A percentile compares a stretch with the other conserved stretches of the same genome.
Evolutionary conservation across 2,113 vertebrate species (phyloP).

Genomic region (Collichthys lucidus): DNA sequence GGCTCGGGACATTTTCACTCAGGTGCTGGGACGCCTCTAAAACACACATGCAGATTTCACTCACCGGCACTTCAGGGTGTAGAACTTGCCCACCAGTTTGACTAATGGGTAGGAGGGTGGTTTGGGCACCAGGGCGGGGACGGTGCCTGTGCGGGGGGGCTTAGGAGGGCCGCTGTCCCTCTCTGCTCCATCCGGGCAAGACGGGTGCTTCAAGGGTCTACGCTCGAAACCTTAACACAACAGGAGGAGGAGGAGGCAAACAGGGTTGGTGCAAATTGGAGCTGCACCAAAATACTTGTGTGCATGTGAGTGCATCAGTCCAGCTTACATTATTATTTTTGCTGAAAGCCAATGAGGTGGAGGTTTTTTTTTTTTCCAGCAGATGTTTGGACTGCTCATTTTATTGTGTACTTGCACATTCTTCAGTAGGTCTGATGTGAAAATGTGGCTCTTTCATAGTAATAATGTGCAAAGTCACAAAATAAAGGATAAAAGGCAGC

Average conservation of each 20-base stretch:
- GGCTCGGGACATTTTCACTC: not conserved
- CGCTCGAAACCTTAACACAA: conserved; percentile 88
- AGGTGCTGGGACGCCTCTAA: not conserved
- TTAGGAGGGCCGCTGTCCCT: conserved; percentile 87
- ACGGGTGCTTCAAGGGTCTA: conserved; percentile 86
- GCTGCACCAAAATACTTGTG: not conserved
- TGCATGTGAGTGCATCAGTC: not conserved
- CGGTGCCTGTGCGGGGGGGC: conserved; percentile 88
- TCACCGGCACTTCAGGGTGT: conserved; percentile 97
- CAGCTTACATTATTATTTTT: not conserved
- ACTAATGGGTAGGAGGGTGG: conserved; percentile 93
- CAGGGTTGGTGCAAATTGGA: not conserved
- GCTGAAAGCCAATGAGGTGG: not conserved
- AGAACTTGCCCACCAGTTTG: conserved; percentile 95
- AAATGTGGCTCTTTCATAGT: not conserved
- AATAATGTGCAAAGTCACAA: not conserved
- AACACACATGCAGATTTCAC: conserved; percentile 21
- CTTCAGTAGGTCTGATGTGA: not conserved
- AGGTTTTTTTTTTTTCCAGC: not conserved
- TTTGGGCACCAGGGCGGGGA: conserved; percentile 93
- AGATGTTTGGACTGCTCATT: not conserved
- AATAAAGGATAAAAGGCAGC: not conserved
- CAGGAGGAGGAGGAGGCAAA: conserved; percentile 1
- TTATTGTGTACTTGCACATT: not conserved
- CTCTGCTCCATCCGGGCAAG: conserved; percentile 83